These are phyloP conservation scores for Medauroidea extradentata DNA, from an alignment of 1,140 invertebrate species.

Conservation along the genomic window DNA sequence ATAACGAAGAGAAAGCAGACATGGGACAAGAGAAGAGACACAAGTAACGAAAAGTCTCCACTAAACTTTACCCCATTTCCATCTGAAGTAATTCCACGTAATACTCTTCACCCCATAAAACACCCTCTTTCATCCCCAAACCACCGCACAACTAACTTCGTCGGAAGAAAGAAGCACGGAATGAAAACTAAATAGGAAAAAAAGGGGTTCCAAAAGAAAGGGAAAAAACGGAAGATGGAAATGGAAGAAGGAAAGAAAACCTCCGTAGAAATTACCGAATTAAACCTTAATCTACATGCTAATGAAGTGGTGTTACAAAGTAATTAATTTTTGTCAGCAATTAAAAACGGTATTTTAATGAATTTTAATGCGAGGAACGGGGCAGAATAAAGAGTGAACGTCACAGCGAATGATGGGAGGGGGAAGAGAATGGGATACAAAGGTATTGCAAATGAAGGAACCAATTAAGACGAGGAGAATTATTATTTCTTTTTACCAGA, in stretches of 20 bases:
- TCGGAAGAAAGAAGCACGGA: conserved; percentile 5
- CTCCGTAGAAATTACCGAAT: conserved; percentile 19
- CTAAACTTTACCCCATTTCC: too few relatives aligned
- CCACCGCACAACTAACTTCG: conserved; percentile 8
- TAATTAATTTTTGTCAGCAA: conserved; percentile 21
- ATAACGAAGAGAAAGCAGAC: too few relatives aligned
- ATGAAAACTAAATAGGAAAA: conserved; percentile 1
- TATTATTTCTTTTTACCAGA: too few relatives aligned
- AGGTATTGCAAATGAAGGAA: conserved; percentile 1
- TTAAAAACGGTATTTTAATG: conserved; percentile 22
- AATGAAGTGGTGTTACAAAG: conserved; percentile 20
- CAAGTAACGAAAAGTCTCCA: too few relatives aligned
- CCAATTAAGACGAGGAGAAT: conserved; percentile 3
- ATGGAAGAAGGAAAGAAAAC: conserved; percentile 32
- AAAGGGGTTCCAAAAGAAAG: conserved; percentile 7
- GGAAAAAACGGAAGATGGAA: conserved; percentile 24
- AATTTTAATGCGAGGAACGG: conserved; percentile 16
- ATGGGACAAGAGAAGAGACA: too few relatives aligned
- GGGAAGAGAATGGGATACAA: background rate
- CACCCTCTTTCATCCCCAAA: background rate
- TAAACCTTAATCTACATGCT: conserved; percentile 22
- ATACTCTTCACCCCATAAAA: too few relatives aligned
- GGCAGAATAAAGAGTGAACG: background rate
- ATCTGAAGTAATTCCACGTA: too few relatives aligned
- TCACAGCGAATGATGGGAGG: background rate